These are phyloP conservation scores for Amblyjoppa proteus DNA, from an alignment of 2,888 invertebrate genomes.

Conservation along the genomic window DNA sequence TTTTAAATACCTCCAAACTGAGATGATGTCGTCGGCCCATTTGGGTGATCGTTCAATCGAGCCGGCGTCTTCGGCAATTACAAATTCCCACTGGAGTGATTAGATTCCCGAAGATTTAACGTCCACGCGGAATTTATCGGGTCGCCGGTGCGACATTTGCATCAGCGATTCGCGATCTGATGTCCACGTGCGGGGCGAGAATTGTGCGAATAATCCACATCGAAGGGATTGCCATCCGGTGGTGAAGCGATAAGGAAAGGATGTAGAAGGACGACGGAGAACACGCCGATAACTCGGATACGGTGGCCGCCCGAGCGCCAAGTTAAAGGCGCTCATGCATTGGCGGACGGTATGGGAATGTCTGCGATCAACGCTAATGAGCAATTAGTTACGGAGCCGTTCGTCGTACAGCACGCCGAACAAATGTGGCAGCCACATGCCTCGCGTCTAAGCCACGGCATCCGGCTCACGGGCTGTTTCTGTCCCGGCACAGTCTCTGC, in stretches of 20 bases:
- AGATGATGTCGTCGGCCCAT: not conserved
- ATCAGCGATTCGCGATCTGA: not conserved
- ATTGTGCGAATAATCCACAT: not conserved
- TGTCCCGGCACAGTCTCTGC: constrained; percentile 28
- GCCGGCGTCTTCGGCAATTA: not conserved
- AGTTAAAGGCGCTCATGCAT: constrained; percentile 62
- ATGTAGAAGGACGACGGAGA: constrained; percentile 1
- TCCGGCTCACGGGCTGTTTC: constrained; percentile 37
- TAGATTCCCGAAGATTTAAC: constrained; percentile 2
- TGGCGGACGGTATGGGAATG: constrained; percentile 68
- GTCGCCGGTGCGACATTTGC: not conserved
- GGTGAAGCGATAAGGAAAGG: not conserved
- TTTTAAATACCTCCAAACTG: no score
- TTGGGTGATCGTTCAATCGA: not conserved
- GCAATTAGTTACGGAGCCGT: constrained; percentile 77
- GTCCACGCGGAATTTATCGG: not conserved
- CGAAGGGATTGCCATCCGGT: not conserved
- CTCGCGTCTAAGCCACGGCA: constrained; percentile 65
- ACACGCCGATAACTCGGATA: constrained; percentile 37
- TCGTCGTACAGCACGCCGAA: constrained; percentile 62
- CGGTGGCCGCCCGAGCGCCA: constrained; percentile 36
- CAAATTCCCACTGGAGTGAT: not conserved
- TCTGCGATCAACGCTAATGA: constrained; percentile 78
- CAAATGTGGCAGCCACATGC: constrained; percentile 75
- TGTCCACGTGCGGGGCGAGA: not conserved